A percentile compares a stretch with the other conserved stretches of the same genome.
phyloP scores from a whole-genome alignment of 2,113 vertebrate genomes.

The Platysternon megacephalum region DNA sequence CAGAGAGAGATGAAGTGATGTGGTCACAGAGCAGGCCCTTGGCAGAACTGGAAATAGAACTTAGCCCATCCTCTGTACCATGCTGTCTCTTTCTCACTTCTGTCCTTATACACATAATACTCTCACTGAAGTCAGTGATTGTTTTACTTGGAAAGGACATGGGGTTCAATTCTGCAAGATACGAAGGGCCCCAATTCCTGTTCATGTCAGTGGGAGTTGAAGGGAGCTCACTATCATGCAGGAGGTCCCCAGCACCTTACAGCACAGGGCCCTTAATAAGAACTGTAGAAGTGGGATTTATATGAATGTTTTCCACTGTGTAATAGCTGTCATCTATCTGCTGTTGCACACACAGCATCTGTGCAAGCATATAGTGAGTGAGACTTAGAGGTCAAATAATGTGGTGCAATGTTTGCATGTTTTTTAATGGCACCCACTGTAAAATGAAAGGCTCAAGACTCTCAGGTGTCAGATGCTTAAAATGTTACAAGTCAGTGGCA shows the following conservation, averaged over 20 bases:
- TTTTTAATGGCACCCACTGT: not conserved
- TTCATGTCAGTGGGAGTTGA: not conserved
- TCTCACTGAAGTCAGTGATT: not conserved
- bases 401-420: fast-evolving
- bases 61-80: not conserved
- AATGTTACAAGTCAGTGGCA: not conserved
- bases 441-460: not conserved
- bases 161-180: fast-evolving
- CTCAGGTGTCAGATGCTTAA: not conserved
- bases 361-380: too few relatives aligned
- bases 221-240: not conserved
- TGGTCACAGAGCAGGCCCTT: not conserved
- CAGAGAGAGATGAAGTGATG: not conserved
- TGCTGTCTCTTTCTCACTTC: not conserved
- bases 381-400: not conserved
- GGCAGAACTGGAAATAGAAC: not conserved
- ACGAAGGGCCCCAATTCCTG: not conserved
- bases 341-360: not conserved
- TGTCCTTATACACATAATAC: not conserved
- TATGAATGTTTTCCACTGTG: not conserved
- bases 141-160: not conserved
- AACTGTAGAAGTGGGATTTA: not conserved
- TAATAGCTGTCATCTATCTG: not conserved
- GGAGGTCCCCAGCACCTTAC: not conserved
- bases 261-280: not conserved